Evolutionary conservation across 1,140 invertebrate genomes (phyloP).

Genomic region (Stegodyphus mimosarum): DNA sequence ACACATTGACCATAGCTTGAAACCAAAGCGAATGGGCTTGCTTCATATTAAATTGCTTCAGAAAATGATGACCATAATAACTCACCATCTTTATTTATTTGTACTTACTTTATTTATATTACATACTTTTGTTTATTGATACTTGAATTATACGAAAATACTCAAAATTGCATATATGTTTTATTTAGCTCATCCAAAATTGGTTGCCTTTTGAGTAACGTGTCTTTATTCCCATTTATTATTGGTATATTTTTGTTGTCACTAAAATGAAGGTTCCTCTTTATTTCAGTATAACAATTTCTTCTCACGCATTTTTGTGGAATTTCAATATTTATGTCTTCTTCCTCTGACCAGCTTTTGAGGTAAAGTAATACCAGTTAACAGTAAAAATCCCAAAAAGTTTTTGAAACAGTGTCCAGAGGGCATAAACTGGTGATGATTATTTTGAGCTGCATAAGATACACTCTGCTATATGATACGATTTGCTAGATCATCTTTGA

Average conservation of each 20-base stretch:
- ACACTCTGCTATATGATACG: neutral
- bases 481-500: neutral
- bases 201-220: neutral
- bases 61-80: neutral
- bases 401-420: neutral
- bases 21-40: neutral
- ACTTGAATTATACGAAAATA: neutral
- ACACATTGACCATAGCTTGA: neutral
- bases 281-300: neutral
- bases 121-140: neutral
- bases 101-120: too few species aligned
- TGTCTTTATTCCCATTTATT: slow-evolving; percentile 1
- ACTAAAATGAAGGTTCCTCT: neutral
- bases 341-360: neutral
- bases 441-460: neutral
- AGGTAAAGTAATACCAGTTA: neutral
- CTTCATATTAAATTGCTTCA: neutral
- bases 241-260: neutral
- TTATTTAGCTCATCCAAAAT: neutral
- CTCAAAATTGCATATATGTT: neutral
- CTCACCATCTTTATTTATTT: too few species aligned
- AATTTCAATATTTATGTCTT: neutral
- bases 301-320: neutral
- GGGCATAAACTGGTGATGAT: neutral
- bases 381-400: neutral